Evolutionary conservation across 2,797 vertebrate genomes (phyloP), one percentile per base, ranked within the genome.

Genomic region (Nyctalus aviator): DNA sequence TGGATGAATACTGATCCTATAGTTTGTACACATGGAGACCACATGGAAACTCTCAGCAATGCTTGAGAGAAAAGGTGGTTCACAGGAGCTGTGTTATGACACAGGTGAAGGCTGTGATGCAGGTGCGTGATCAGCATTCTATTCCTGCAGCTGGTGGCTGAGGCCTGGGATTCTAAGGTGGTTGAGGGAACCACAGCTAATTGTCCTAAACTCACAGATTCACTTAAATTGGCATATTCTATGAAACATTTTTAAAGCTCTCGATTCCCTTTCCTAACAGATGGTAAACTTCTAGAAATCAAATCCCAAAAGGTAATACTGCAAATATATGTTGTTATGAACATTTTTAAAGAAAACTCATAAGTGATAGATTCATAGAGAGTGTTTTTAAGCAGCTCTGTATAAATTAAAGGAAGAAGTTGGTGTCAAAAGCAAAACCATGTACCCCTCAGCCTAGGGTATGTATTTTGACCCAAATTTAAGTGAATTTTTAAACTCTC

Each of bases 271-370:
- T 79, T 44, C 53, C 8, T 35, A 82, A 73, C 89, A 96, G 91
- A 94, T 87, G 93, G 84, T 35, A 84, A 93, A 93, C 72, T 93
- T 95, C 87, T 85, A 94, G 91, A 96, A 95, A 90, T 72, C 62
- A 64, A 41, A 20, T 82, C 69, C 64, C 68, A 14, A 94, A 94
- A 96, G 86, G 82, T 95, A 91, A 87, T 48, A 30, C 55, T 48
- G 62, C 66, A 94, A 89, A 88, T 78, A 64, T 25, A 91, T 75
- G 81, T 57, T 57, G 50, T 76, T 91, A 66, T 23, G 79, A 84
- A 50, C 41, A 18, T 46, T 92, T 87, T 41, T 46, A 77, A 79
- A 77, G 50, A 77, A 83, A 88, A 55, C 18, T 81, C 50, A 57
- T 84, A 57, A 62, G 69, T 77, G n/a, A 41, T 69, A 86, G 32